These are phyloP conservation scores for Ceratina calcarata DNA, from an alignment of 1,140 invertebrate species.

Conservation along the genomic window DNA sequence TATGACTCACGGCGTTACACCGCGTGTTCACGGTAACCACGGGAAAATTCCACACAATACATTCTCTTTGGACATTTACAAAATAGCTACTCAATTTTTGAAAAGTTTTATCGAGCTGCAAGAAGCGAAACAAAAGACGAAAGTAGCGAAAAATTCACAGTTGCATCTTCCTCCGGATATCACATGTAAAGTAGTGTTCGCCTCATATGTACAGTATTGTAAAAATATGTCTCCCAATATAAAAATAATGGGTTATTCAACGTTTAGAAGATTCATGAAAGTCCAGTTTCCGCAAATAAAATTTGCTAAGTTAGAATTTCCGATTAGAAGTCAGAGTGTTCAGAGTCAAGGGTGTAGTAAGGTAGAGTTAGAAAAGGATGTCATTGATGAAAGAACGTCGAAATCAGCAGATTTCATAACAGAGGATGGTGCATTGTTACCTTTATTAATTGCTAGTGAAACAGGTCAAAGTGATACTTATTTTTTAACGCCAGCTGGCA, in stretches of 20 bases:
- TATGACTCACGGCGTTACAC: slow-evolving; percentile 88
- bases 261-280: slow-evolving; percentile 90
- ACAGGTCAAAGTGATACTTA: slow-evolving; percentile 63
- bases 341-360: slow-evolving; percentile 77
- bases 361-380: slow-evolving; percentile 50
- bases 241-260: slow-evolving; percentile 89
- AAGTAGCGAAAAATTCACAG: slow-evolving; percentile 77
- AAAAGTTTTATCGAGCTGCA: slow-evolving; percentile 86
- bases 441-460: slow-evolving; percentile 66
- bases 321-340: slow-evolving; percentile 79
- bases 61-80: slow-evolving; percentile 88
- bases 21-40: slow-evolving; percentile 88
- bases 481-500: slow-evolving; percentile 67
- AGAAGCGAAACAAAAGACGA: slow-evolving; percentile 77
- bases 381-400: slow-evolving; percentile 75
- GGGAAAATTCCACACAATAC: slow-evolving; percentile 91
- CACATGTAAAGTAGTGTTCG: slow-evolving; percentile 87
- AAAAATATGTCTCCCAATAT: slow-evolving; percentile 83
- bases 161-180: slow-evolving; percentile 86
- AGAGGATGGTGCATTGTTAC: slow-evolving; percentile 60
- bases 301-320: slow-evolving; percentile 85
- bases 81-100: slow-evolving; percentile 87
- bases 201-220: slow-evolving; percentile 87
- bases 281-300: slow-evolving; percentile 89
- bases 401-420: slow-evolving; percentile 54